A percentile compares a stretch with the other conserved stretches of the same genome.
phyloP scores from a whole-genome alignment of 1,140 invertebrate species.

The Mactra quadrangularis region DNA sequence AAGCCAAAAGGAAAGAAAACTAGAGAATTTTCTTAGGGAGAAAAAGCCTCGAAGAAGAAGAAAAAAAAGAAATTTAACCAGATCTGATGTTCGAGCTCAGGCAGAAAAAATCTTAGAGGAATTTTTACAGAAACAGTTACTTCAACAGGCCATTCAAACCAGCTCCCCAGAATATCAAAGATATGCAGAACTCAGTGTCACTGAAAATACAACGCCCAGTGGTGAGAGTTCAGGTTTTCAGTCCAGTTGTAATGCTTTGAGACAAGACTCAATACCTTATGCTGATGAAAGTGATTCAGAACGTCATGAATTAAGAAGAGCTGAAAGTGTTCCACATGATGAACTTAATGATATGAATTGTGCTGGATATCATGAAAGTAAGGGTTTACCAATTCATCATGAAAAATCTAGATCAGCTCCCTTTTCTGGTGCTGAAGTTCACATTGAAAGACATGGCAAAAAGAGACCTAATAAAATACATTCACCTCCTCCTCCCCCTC shows the following conservation, averaged over 20 bases:
- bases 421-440: neutral
- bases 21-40: conserved; percentile 31
- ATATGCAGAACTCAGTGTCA: conserved; percentile 41
- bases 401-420: conserved; percentile 44
- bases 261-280: conserved; percentile 57
- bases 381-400: conserved; percentile 30
- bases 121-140: conserved; percentile 52
- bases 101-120: conserved; percentile 54
- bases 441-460: neutral
- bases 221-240: conserved; percentile 25
- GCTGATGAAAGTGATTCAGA: conserved; percentile 55
- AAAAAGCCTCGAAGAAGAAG: neutral
- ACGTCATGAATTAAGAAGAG: conserved; percentile 10
- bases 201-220: conserved; percentile 46
- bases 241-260: conserved; percentile 34
- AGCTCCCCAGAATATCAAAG: conserved; percentile 48
- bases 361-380: neutral
- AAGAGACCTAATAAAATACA: neutral
- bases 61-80: conserved; percentile 23
- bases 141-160: conserved; percentile 27
- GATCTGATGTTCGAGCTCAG: conserved; percentile 20
- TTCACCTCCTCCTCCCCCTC: conserved; percentile 49
- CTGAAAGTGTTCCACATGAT: conserved; percentile 56
- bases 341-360: neutral
- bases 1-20: conserved; percentile 33